Conservation (phyloP, 2,888 invertebrate species). For the Drosophila mettleri region DNA sequence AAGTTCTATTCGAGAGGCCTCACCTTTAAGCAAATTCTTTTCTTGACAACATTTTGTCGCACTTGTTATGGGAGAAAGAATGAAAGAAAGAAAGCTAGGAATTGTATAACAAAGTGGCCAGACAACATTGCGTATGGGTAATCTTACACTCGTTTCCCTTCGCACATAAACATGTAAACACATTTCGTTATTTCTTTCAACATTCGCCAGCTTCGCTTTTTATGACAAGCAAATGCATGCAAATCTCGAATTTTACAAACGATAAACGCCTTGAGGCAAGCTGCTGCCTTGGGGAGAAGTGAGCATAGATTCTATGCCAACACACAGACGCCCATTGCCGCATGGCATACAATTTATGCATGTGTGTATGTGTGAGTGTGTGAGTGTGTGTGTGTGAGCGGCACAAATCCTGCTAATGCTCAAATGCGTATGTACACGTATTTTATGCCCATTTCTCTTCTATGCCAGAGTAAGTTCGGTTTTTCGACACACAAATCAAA, state of each 20-base stretch:
- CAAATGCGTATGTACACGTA: slow-evolving; percentile 67
- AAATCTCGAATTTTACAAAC: slow-evolving; percentile 79
- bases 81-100: slow-evolving; percentile 12
- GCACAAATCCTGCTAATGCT: slow-evolving; percentile 68
- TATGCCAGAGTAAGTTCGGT: slow-evolving; percentile 37
- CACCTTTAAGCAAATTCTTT: neutral
- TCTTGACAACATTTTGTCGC: slow-evolving; percentile 18
- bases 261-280: slow-evolving; percentile 76
- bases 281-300: slow-evolving; percentile 47
- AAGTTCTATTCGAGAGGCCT: slow-evolving; percentile 9
- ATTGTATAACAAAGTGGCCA: slow-evolving; percentile 66
- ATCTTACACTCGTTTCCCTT: slow-evolving; percentile 60
- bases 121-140: slow-evolving; percentile 71
- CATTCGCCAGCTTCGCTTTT: slow-evolving; percentile 44
- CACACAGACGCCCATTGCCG: slow-evolving; percentile 14
- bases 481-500: slow-evolving; percentile 62
- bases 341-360: slow-evolving; percentile 65
- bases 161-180: slow-evolving; percentile 73
- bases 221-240: slow-evolving; percentile 78
- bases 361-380: slow-evolving; percentile 22
- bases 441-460: slow-evolving; percentile 66
- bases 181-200: slow-evolving; percentile 58
- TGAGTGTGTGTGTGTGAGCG: slow-evolving; percentile 26
- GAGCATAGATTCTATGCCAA: slow-evolving; percentile 2
- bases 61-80: neutral